These are phyloP conservation scores for Nebria salina DNA, from an alignment of 2,888 invertebrate genomes.

Conservation along the genomic window DNA sequence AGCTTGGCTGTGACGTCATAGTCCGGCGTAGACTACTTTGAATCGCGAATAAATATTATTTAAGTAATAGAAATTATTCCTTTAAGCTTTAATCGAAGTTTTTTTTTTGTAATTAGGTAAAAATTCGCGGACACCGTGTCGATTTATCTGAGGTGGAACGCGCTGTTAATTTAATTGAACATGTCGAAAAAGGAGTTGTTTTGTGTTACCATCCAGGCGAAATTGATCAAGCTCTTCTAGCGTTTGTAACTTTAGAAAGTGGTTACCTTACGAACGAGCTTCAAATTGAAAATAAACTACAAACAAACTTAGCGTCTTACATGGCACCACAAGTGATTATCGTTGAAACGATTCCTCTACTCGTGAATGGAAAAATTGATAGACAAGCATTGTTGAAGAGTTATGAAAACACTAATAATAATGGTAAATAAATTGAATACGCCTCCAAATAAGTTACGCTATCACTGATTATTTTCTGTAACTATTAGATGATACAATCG, in stretches of 20 bases:
- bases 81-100: not conserved
- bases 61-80: no score
- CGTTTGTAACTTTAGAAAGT: conserved; percentile 68
- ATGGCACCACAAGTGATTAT: conserved; percentile 83
- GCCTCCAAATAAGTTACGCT: not conserved
- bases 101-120: conserved; percentile 58
- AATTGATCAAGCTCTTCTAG: conserved; percentile 75
- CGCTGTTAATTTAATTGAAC: conserved; percentile 70
- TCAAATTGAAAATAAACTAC: conserved; percentile 73
- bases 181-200: conserved; percentile 80
- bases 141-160: conserved; percentile 86
- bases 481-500: conserved; percentile 65
- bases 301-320: conserved; percentile 74
- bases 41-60: no score
- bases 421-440: conserved; percentile 63
- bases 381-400: conserved; percentile 78
- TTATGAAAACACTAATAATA: conserved; percentile 78
- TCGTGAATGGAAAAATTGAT: conserved; percentile 90
- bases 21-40: no score
- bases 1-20: no score
- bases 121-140: conserved; percentile 87
- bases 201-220: conserved; percentile 82
- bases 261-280: conserved; percentile 62
- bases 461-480: not conserved
- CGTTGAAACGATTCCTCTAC: conserved; percentile 78